These are phyloP conservation scores for Phyto melanocephala DNA, from an alignment of 2,888 invertebrate genomes.

Conservation along the genomic window DNA sequence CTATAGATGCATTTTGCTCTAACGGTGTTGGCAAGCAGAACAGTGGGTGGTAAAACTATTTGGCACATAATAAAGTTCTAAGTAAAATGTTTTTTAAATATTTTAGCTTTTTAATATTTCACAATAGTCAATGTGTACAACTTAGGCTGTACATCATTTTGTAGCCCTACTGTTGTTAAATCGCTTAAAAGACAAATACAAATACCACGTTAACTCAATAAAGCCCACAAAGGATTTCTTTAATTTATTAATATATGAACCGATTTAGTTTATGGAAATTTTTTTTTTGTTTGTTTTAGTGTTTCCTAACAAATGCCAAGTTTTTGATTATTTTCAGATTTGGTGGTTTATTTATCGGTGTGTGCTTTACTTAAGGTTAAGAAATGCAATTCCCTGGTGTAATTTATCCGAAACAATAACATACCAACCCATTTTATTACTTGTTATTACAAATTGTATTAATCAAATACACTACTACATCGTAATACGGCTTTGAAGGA, in stretches of 20 bases:
- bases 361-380: not conserved
- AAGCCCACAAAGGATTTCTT: not conserved
- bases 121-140: no score
- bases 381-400: slow-evolving; percentile 33
- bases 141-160: no score
- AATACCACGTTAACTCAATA: not conserved
- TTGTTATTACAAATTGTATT: not conserved
- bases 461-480: not conserved
- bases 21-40: not conserved
- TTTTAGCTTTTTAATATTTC: no score
- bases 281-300: not conserved
- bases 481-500: not conserved
- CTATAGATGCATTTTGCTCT: not conserved
- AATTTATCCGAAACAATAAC: slow-evolving; percentile 21
- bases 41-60: not conserved
- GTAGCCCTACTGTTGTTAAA: not conserved
- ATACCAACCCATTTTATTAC: slow-evolving; percentile 10
- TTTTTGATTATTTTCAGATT: slow-evolving; percentile 15
- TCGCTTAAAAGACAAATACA: not conserved
- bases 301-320: not conserved
- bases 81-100: no score
- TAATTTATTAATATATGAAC: not conserved
- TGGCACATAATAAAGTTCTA: no score
- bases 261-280: not conserved
- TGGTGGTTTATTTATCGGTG: not conserved